A percentile compares a stretch with the other conserved stretches of the same genome.
These are phyloP conservation scores for Falco biarmicus DNA, from an alignment of 2,797 vertebrate species.

Conservation along the genomic window DNA sequence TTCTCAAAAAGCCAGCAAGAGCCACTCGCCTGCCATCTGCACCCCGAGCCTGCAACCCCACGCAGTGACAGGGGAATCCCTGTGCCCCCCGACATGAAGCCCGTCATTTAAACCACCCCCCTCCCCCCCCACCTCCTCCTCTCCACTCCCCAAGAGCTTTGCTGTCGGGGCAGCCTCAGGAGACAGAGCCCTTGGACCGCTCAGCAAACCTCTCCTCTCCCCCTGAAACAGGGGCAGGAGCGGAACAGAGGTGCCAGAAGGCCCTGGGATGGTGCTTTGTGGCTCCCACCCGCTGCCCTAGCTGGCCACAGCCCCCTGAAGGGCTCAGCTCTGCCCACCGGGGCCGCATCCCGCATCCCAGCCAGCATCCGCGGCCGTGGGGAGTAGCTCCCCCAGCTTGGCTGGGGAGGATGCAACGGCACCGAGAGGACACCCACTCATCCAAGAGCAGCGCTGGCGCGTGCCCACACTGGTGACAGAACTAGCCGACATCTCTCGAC, in stretches of 20 bases:
- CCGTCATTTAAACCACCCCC: not conserved
- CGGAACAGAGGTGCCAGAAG: not conserved
- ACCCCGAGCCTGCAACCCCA: not conserved
- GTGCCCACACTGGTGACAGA: not conserved
- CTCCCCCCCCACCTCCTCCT: not conserved
- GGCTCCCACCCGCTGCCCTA: not conserved
- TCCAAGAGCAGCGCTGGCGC: not conserved
- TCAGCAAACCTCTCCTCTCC: not conserved
- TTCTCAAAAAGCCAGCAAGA: not conserved
- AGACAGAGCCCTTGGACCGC: not conserved
- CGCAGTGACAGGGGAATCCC: not conserved
- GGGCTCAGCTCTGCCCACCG: not conserved
- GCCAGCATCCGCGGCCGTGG: fast-evolving
- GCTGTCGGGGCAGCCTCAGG: not conserved
- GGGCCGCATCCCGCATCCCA: not conserved
- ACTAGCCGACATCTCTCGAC: fast-evolving
- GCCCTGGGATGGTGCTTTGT: not conserved
- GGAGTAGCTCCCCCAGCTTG: not conserved
- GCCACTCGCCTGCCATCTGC: not conserved
- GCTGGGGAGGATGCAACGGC: not conserved
- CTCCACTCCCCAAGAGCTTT: not conserved
- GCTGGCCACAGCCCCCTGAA: fast-evolving
- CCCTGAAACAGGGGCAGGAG: not conserved
- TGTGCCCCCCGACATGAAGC: not conserved
- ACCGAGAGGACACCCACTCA: fast-evolving